These are phyloP conservation scores for Tachuris rubrigastra DNA, from an alignment of 2,113 vertebrate species.

Conservation along the genomic window DNA sequence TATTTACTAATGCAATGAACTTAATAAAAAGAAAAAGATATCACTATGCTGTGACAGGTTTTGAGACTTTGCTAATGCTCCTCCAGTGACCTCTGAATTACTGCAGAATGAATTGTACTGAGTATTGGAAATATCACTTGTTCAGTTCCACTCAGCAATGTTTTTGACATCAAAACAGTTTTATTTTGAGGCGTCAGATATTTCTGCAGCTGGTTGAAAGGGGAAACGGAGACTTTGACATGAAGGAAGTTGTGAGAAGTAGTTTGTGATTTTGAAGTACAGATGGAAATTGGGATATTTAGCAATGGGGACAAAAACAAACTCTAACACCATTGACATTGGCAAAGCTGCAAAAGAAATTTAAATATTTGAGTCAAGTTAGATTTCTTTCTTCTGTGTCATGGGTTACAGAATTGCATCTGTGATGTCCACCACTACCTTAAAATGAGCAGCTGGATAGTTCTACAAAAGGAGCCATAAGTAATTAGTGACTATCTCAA, in stretches of 20 bases:
- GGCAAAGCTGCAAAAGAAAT: background rate
- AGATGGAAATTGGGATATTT: background rate
- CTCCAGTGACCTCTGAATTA: background rate
- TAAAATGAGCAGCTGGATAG: background rate
- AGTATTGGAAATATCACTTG: background rate
- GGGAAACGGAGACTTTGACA: background rate
- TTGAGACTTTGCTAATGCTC: background rate
- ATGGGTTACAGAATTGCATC: background rate
- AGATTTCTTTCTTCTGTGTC: background rate
- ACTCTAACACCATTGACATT: background rate
- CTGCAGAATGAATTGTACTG: background rate
- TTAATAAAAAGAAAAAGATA: background rate
- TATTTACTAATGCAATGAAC: background rate
- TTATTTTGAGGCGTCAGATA: background rate
- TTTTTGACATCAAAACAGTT: background rate
- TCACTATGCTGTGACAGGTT: background rate
- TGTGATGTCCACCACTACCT: background rate
- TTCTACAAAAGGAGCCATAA: background rate
- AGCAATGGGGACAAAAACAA: background rate
- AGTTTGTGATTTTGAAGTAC: conserved; percentile 1
- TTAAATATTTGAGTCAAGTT: background rate
- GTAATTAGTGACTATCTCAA: background rate
- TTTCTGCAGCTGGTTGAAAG: background rate
- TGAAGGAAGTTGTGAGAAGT: background rate
- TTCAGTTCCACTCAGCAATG: background rate